Evolutionary conservation across 2,888 invertebrate species (phyloP).

Genomic region (Aphodius sticticus): DNA sequence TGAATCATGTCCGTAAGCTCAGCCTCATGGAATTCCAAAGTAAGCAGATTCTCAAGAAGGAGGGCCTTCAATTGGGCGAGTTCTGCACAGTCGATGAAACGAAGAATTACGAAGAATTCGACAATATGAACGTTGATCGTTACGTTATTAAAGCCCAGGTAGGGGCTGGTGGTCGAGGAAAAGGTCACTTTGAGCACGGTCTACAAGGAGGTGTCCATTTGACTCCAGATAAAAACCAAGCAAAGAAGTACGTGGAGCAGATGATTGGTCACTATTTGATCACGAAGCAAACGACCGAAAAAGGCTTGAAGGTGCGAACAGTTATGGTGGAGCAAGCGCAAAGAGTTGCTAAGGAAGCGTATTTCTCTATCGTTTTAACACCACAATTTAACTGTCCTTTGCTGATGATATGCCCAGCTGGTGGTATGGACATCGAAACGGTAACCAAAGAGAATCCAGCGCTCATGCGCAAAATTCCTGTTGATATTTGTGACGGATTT

Average conservation of each 20-base stretch:
- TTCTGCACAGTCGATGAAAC: constrained; percentile 78
- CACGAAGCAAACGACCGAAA: constrained; percentile 92
- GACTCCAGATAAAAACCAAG: constrained; percentile 78
- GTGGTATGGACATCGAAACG: constrained; percentile 95
- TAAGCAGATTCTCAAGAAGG: constrained; percentile 86
- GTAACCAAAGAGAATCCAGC: constrained; percentile 90
- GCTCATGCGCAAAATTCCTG: constrained; percentile 80
- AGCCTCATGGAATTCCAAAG: constrained; percentile 98
- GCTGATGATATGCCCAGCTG: constrained; percentile 89
- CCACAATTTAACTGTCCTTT: constrained; percentile 89
- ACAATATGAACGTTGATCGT: constrained; percentile 7
- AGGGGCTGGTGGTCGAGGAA: constrained; percentile 93
- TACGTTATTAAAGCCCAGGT: constrained; percentile 93
- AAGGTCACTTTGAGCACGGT: constrained; percentile 92
- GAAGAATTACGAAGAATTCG: constrained; percentile 24
- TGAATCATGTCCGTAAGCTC: constrained; percentile 66
- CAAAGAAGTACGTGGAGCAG: constrained; percentile 72
- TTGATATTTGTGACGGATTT: constrained; percentile 77
- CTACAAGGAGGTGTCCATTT: constrained; percentile 95
- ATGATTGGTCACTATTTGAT: constrained; percentile 92
- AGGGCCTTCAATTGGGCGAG: constrained; percentile 87
- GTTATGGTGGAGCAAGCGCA: constrained; percentile 97
- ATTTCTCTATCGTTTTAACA: constrained; percentile 93
- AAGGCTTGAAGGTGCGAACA: constrained; percentile 88
- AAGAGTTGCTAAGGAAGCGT: constrained; percentile 88